Conservation (phyloP, 2,113 vertebrate species). For the Cynopterus brachyotis region DNA sequence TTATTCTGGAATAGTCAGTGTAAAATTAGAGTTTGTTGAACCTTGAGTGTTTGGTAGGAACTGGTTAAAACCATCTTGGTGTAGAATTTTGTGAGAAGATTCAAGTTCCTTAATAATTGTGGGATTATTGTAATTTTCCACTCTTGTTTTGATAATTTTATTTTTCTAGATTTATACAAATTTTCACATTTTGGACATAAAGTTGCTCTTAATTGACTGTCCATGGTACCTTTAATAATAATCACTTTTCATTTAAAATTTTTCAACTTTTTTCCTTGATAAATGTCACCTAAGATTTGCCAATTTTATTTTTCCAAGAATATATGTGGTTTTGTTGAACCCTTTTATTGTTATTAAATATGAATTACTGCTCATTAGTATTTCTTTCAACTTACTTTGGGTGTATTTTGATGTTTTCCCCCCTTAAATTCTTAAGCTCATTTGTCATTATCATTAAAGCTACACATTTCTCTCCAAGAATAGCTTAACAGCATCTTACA, state of each 20-base stretch:
- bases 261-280: neutral
- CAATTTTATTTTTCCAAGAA: constrained; percentile 16
- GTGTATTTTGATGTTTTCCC: neutral
- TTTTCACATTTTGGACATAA: neutral
- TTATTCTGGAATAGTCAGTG: neutral
- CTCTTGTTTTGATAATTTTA: neutral
- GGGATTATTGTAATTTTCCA: neutral
- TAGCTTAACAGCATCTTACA: neutral
- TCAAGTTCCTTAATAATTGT: neutral
- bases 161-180: neutral
- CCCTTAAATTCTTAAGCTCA: neutral
- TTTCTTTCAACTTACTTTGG: neutral
- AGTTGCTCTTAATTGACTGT: neutral
- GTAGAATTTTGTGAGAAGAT: neutral
- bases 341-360: neutral
- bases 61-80: neutral
- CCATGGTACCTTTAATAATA: neutral
- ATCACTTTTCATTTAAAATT: neutral
- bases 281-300: neutral
- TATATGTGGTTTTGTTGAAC: neutral
- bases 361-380: neutral
- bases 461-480: constrained; percentile 5
- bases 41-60: neutral
- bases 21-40: neutral
- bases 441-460: neutral